phyloP scores from a whole-genome alignment of 53 echinoderm and acorn worm species.

The Holothuria scabra region DNA sequence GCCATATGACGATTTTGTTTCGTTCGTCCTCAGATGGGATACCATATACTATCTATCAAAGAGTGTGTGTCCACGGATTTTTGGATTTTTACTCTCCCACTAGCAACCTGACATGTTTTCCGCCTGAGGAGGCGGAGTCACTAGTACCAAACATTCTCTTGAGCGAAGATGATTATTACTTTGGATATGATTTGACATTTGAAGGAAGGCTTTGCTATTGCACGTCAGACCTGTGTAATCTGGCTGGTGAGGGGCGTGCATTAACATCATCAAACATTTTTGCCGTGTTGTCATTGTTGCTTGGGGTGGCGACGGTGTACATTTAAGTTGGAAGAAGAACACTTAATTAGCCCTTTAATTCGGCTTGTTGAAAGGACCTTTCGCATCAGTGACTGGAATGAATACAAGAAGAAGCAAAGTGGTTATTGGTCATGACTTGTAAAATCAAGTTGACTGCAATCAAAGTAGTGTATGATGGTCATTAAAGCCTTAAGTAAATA shows the following conservation, averaged over 20 bases:
- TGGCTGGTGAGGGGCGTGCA: neutral
- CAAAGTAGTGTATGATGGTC: too few relatives aligned
- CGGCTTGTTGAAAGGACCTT: too few relatives aligned
- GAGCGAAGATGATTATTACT: slow-evolving; percentile 4
- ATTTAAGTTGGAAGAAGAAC: too few relatives aligned
- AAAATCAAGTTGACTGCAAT: too few relatives aligned
- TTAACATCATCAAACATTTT: too few relatives aligned
- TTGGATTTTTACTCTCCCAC: neutral
- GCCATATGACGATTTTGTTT: neutral
- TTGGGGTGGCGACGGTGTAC: too few relatives aligned
- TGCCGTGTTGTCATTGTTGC: neutral
- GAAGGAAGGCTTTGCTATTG: slow-evolving; percentile 5
- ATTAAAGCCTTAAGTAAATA: too few relatives aligned
- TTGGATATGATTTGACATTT: slow-evolving; percentile 1
- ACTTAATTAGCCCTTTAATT: too few relatives aligned
- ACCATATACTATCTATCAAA: neutral
- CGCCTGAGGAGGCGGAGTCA: neutral
- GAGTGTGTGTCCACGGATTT: slow-evolving; percentile 4
- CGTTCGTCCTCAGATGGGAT: neutral
- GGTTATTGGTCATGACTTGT: too few relatives aligned
- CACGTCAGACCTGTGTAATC: slow-evolving; percentile 1
- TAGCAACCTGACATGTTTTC: neutral
- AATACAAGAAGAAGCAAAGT: too few relatives aligned
- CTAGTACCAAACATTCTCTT: neutral
- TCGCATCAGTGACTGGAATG: too few relatives aligned